A percentile compares a stretch with the other conserved stretches of the same genome.
Evolutionary conservation across 1,140 invertebrate species (phyloP).

Genomic region (Heliconius eleuchia): DNA sequence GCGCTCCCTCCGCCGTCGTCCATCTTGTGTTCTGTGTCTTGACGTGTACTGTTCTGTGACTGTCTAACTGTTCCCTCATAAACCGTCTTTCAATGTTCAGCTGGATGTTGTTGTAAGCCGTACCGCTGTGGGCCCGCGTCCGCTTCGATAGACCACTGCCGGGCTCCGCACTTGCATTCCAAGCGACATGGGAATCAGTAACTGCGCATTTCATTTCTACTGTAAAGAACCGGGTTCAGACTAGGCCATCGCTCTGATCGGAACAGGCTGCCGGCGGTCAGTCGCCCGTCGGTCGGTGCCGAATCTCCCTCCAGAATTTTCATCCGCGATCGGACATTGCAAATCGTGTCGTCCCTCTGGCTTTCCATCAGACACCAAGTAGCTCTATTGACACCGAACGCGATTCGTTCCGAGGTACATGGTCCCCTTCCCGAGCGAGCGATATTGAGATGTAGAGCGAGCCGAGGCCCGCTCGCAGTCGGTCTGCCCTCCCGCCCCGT

Average conservation of each 20-base stretch:
- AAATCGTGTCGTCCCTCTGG: slow-evolving; percentile 56
- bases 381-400: slow-evolving; percentile 65
- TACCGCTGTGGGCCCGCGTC: slow-evolving; percentile 50
- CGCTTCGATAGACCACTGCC: slow-evolving; percentile 59
- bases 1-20: slow-evolving; percentile 50
- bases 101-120: slow-evolving; percentile 63
- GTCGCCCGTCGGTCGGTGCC: slow-evolving; percentile 39
- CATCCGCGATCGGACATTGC: slow-evolving; percentile 54
- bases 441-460: slow-evolving; percentile 82
- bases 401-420: slow-evolving; percentile 82
- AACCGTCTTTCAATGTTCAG: slow-evolving; percentile 62
- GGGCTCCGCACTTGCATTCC: slow-evolving; percentile 79
- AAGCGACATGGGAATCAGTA: slow-evolving; percentile 80
- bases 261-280: slow-evolving; percentile 36
- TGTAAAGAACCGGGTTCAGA: slow-evolving; percentile 39
- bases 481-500: slow-evolving; percentile 52
- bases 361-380: slow-evolving; percentile 60
- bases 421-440: slow-evolving; percentile 79
- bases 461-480: slow-evolving; percentile 67
- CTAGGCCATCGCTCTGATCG: slow-evolving; percentile 42
- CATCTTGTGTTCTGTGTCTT: slow-evolving; percentile 79
- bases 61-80: slow-evolving; percentile 56
- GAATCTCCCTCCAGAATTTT: slow-evolving; percentile 50
- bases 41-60: slow-evolving; percentile 75
- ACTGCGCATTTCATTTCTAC: slow-evolving; percentile 61